phyloP scores from a whole-genome alignment of 2,113 vertebrate genomes.

The Passerina amoena region DNA sequence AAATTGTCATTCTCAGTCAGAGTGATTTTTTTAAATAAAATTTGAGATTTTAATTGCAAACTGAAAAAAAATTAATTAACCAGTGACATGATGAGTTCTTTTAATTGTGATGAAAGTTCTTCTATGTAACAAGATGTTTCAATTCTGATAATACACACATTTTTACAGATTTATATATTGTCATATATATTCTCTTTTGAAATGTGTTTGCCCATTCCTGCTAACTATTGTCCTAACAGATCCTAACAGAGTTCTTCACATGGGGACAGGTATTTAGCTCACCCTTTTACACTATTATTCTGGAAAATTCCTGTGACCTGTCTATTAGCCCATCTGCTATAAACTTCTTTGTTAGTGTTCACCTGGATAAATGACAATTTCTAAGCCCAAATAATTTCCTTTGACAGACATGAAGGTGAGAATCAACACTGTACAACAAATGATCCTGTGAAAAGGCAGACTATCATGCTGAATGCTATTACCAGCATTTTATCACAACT shows the following conservation, averaged over 20 bases:
- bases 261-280: not conserved
- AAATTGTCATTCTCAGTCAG: not conserved
- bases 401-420: not conserved
- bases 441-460: not conserved
- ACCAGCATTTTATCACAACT: not conserved
- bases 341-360: not conserved
- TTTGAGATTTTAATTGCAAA: not conserved
- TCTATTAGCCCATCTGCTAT: not conserved
- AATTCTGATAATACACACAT: fast-evolving
- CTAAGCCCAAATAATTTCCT: not conserved
- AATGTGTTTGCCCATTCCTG: not conserved
- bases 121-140: not conserved
- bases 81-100: not conserved
- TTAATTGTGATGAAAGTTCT: not conserved
- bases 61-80: not conserved
- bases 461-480: not conserved
- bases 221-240: not conserved
- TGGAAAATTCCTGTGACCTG: not conserved
- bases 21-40: not conserved
- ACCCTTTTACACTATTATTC: not conserved
- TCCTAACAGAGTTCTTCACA: not conserved
- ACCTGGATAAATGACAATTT: not conserved
- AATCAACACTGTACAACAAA: not conserved
- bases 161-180: not conserved
- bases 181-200: not conserved